Evolutionary conservation across 2,797 vertebrate genomes (phyloP), one percentile per base, ranked within the genome.

Genomic region (Pagetopsis macropterus): DNA sequence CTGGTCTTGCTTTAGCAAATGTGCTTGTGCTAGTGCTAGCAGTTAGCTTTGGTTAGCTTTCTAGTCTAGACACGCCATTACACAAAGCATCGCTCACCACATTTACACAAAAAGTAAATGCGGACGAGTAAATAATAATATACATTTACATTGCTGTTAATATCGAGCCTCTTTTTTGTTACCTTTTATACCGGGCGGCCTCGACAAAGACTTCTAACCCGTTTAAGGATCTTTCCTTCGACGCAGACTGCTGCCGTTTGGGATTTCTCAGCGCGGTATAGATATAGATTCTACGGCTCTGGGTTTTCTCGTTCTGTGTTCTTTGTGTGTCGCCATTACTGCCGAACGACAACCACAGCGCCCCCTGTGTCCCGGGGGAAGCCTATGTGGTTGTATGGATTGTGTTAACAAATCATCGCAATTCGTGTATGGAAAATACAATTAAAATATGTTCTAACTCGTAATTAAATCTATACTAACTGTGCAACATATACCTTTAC

Each of bases 161-260:
- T 13, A n/a, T 7, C 0, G 3, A 14, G 0, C 43, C 3, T 8
- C 1, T 9, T 37, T 37, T 37, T 7, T 37, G 1, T 69, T 79
- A 86, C 84, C 66, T 73, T 75, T 52, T n/a, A 9, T 3, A 7
- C 15, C 17, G 3, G 5, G 15, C 3, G 12, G 52, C 67, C 60
- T 56, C n/a, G 1, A 13, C n/a, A 16, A 37, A 9, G 11, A 49
- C 10, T 11, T 60, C 9, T n/a, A 44, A 6, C 3, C 8, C n/a
- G 1, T 19, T 23, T 51, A 19, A 6, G 41, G 40, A 75, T 16
- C 11, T 51, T 71, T 85, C 68, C 65, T 54, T 37, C 3, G 1
- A 17, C 16, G 8, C 2, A 33, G 12, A 12, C 13, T 9, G 80
- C 50, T 85, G 83, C 81, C 78, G 73, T 3, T 65, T 41, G 8